Evolutionary conservation across 1,140 invertebrate species (phyloP).

Genomic region (Lordiphosa collinella): DNA sequence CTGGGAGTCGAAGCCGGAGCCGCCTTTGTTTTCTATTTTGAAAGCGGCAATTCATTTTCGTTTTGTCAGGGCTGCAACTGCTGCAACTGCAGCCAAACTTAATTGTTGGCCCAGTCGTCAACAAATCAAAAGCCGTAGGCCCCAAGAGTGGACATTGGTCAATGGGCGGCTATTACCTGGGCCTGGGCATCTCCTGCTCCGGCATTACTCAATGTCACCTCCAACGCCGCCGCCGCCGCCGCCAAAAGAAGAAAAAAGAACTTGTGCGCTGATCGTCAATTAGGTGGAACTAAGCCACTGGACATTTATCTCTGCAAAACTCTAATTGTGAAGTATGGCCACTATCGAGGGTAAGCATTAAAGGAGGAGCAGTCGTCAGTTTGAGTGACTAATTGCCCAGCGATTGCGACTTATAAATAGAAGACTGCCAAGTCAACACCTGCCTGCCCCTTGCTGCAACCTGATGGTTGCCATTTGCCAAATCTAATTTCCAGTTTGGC

Average conservation of each 20-base stretch:
- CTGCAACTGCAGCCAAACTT: conserved; percentile 19
- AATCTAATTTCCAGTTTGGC: no score
- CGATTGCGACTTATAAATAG: conserved; percentile 67
- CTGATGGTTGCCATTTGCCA: conserved; percentile 11
- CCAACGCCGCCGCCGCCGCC: conserved; percentile 23
- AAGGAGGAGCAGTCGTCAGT: conserved; percentile 26
- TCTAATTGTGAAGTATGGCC: conserved; percentile 33
- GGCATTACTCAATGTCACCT: conserved; percentile 68
- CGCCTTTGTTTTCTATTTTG: conserved; percentile 27
- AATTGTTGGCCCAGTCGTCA: conserved; percentile 69
- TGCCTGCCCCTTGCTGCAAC: conserved; percentile 1
- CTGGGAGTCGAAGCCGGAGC: conserved; percentile 24
- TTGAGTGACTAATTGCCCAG: conserved; percentile 66
- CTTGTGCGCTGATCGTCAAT: conserved; percentile 52
- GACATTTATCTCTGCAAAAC: conserved; percentile 21
- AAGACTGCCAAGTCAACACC: conserved; percentile 5
- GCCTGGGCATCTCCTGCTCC: conserved; percentile 2
- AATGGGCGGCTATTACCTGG: conserved; percentile 9
- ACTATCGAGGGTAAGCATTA: conserved; percentile 37
- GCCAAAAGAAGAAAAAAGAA: no score
- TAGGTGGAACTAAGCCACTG: conserved; percentile 47
- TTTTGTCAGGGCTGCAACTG: conserved; percentile 44
- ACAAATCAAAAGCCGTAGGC: conserved; percentile 52
- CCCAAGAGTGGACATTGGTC: conserved; percentile 6
- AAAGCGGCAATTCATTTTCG: conserved; percentile 61